Conservation (phyloP, 2,888 invertebrate genomes). For the Drosophila colorata region DNA sequence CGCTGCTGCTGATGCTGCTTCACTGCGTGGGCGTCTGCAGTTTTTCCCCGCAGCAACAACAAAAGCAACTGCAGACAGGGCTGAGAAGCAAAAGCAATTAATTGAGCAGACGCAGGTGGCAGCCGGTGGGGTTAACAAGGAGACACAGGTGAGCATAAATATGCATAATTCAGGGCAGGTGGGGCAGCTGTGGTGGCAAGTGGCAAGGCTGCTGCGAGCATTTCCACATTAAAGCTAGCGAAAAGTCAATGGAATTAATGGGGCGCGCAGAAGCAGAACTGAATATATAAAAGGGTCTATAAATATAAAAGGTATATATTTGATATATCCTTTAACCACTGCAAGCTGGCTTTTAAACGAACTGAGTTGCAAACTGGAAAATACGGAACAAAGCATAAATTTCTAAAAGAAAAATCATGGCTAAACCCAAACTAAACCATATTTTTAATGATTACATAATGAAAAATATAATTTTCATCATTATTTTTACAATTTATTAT, state of each 20-base stretch:
- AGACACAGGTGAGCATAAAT: slow-evolving; percentile 72
- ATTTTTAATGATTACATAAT: too few species aligned
- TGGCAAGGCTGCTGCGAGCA: slow-evolving; percentile 37
- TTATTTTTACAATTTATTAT: too few species aligned
- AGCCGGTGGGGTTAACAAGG: neutral
- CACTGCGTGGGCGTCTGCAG: slow-evolving; percentile 32
- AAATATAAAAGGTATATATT: slow-evolving; percentile 3
- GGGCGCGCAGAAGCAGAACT: slow-evolving; percentile 22
- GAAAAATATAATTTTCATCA: too few species aligned
- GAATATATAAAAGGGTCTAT: slow-evolving; percentile 4
- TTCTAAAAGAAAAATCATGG: too few species aligned
- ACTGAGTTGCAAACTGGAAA: neutral
- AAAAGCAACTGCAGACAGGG: slow-evolving; percentile 65
- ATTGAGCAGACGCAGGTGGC: slow-evolving; percentile 35
- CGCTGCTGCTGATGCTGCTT: neutral
- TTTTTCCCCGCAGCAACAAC: slow-evolving; percentile 30
- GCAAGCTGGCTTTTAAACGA: neutral
- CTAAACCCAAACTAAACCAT: too few species aligned
- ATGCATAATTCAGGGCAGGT: slow-evolving; percentile 63
- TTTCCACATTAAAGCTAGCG: slow-evolving; percentile 42
- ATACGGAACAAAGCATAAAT: too few species aligned
- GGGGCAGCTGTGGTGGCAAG: slow-evolving; percentile 14
- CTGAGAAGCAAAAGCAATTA: slow-evolving; percentile 64
- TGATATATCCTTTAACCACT: too few species aligned
- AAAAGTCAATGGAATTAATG: slow-evolving; percentile 26